phyloP scores from a whole-genome alignment of 2,113 vertebrate genomes.

The Uria lomvia region DNA sequence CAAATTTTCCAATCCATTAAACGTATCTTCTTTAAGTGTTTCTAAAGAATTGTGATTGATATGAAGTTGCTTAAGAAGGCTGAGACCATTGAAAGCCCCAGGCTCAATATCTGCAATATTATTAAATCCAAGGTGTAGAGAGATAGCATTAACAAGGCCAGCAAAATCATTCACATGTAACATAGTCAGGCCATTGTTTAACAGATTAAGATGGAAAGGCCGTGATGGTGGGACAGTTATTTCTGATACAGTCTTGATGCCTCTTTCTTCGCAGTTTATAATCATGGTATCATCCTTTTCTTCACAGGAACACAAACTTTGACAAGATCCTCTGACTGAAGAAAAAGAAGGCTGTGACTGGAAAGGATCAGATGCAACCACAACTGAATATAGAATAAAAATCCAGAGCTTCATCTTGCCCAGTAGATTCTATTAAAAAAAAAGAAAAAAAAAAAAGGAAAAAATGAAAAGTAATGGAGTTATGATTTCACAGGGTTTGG shows the following conservation, averaged over 20 bases:
- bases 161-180: conserved; percentile 86
- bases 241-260: conserved; percentile 87
- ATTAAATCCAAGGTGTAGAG: conserved; percentile 93
- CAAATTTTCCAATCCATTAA: conserved; percentile 91
- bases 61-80: conserved; percentile 91
- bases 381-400: conserved; percentile 76
- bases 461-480: background rate
- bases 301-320: conserved; percentile 87
- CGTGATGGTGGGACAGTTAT: conserved; percentile 85
- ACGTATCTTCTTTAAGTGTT: conserved; percentile 92
- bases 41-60: conserved; percentile 98
- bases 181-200: conserved; percentile 89
- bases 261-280: conserved; percentile 91
- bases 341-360: conserved; percentile 74
- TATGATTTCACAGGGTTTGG: background rate
- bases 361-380: conserved; percentile 70
- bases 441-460: accelerated
- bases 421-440: conserved; percentile 16
- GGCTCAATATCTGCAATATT: conserved; percentile 93
- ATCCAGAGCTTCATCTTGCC: conserved; percentile 86
- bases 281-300: conserved; percentile 87
- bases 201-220: conserved; percentile 90
- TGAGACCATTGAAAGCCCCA: conserved; percentile 88
- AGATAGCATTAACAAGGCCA: conserved; percentile 84
- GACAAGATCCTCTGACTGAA: conserved; percentile 81